Base-by-base conservation (phyloP, 2,797 vertebrate genomes). In the Gorsachius magnificus region DNA sequence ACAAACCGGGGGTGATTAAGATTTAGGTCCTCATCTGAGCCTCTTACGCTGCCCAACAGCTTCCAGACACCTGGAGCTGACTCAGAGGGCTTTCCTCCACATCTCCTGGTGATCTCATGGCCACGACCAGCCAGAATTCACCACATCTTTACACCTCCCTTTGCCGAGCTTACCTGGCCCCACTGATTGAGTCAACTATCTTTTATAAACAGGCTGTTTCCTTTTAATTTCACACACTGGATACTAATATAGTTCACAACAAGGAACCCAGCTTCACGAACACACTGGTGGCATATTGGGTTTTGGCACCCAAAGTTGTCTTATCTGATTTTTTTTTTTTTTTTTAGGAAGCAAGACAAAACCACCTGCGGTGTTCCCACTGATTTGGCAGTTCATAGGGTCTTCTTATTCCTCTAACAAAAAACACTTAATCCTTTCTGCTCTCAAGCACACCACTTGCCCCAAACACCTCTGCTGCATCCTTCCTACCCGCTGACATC, bases 131-230 rank as follows among this genome's bases (percentile, higher is more conserved):
- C 57, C 76, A 21, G 7, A 85, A 71, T 24, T 57, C 93, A 84
- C 69, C 64, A 15, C 53, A 9, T 63, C 54, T 91, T 57, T 93
- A 36, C 90, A 86, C 95, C 95, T 93, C 96, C 89, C 90, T 94
- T 79, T 56, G 65, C 83, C 81, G 90, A 31, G 54, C 6, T 8
- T 79, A 70, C 80, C 54, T 70, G 54, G 20, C 45, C 56, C 70
- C 2, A 2, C 68, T 66, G 80, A 79, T 48, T 88, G 70, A 87
- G 24, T 83, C 91, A 87, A 51, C 68, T 54, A 31, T 33, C 56
- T 70, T 65, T 31, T 84, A 36, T 35, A 79, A 83, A 83, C 80
- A 71, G 58, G 51, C 89, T 64, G 36, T 75, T 94, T 90, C 75
- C 82, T 94, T 83, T 75, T 35, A 10, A 85, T 69, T 71, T 79